Percentiles rank a stretch among this genome's conserved stretches.
phyloP scores from a whole-genome alignment of 1,140 invertebrate genomes.

The Drosophila dunni region DNA sequence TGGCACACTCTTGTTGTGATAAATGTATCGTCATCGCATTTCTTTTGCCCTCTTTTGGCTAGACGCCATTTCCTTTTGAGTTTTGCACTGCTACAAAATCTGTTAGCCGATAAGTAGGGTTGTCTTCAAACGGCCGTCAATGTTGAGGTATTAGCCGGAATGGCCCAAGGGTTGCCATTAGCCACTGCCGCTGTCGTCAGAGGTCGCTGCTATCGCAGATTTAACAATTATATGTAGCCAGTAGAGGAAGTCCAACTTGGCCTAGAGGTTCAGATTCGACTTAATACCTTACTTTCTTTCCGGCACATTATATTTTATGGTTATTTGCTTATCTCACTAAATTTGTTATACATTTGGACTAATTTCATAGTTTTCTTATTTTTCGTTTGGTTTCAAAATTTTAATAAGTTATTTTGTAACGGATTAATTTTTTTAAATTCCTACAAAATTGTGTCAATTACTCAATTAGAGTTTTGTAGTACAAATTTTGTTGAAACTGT shows the following conservation, averaged over 20 bases:
- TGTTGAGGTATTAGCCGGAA: conserved; percentile 5
- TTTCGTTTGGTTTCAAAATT: no score
- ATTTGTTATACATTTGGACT: not conserved
- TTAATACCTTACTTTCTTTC: not conserved
- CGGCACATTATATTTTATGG: not conserved
- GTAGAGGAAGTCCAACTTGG: not conserved
- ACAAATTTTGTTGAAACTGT: no score
- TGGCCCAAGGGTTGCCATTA: conserved; percentile 9
- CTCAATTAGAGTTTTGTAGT: no score
- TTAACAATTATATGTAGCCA: conserved; percentile 1
- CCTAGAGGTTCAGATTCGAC: no score
- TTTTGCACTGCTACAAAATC: conserved; percentile 18
- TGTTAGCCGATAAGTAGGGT: conserved; percentile 4
- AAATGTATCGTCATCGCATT: conserved; percentile 42
- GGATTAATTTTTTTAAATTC: no score
- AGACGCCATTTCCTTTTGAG: conserved; percentile 7
- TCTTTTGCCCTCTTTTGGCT: conserved; percentile 13
- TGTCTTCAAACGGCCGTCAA: conserved; percentile 3
- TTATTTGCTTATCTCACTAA: not conserved
- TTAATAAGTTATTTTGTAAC: no score
- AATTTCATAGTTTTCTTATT: not conserved
- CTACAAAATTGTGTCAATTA: no score
- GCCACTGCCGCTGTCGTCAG: not conserved
- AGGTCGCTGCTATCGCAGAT: not conserved
- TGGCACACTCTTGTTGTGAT: conserved; percentile 24